Conservation (phyloP, 1,140 invertebrate genomes). For the Philopotamus ludificatus region DNA sequence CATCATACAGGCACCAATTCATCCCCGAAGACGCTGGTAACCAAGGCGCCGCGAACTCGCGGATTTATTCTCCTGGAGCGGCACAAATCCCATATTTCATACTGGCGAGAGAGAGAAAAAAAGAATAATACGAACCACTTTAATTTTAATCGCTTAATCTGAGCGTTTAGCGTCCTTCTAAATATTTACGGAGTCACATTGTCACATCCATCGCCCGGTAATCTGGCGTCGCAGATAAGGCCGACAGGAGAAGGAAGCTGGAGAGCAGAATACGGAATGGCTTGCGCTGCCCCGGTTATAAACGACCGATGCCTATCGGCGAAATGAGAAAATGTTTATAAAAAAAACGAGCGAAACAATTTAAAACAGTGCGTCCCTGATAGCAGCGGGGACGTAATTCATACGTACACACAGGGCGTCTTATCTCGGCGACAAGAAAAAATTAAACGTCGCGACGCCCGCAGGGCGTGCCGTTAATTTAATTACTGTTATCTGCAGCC, state of each 20-base stretch:
- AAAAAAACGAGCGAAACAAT: constrained; percentile 28
- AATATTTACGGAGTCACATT: constrained; percentile 38
- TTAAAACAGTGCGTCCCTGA: constrained; percentile 29
- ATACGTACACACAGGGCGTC: no score
- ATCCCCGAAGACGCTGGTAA: neutral
- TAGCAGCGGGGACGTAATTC: neutral
- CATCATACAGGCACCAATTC: neutral
- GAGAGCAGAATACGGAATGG: constrained; percentile 10
- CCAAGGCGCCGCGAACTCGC: neutral
- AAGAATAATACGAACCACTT: constrained; percentile 23
- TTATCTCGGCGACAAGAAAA: no score
- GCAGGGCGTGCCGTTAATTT: no score
- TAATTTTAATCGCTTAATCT: constrained; percentile 36
- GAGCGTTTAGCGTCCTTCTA: constrained; percentile 27
- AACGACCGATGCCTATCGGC: constrained; percentile 38
- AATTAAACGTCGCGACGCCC: no score
- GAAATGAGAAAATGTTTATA: constrained; percentile 2
- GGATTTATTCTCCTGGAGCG: constrained; percentile 4
- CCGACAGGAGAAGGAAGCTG: neutral
- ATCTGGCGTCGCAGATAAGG: constrained; percentile 31
- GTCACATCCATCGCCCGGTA: constrained; percentile 37
- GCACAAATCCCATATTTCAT: no score
- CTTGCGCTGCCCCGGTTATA: constrained; percentile 30
- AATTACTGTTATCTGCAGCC: no score
- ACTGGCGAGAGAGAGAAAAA: no score